Percentiles rank a stretch among this genome's conserved stretches.
phyloP scores from a whole-genome alignment of 92 coral and sea anemone species.

The Desmophyllum pertusum region DNA sequence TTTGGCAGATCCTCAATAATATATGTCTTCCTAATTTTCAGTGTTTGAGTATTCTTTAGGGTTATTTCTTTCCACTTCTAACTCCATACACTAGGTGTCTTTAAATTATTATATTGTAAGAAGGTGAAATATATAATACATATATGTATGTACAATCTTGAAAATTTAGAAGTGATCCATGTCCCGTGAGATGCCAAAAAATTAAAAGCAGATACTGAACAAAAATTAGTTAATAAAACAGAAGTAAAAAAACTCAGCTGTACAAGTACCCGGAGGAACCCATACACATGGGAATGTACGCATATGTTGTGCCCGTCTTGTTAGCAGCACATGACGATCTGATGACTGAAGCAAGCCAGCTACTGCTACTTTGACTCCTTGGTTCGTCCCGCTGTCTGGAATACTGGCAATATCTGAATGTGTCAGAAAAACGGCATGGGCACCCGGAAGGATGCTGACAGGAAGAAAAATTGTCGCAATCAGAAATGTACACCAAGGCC shows the following conservation, averaged over 20 bases:
- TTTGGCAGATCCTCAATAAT: too few species aligned
- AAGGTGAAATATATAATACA: too few species aligned
- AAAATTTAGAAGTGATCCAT: too few species aligned
- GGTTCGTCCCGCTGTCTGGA: conserved; percentile 44
- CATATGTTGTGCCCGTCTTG: conserved; percentile 92
- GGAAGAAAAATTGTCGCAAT: neutral
- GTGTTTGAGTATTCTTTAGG: too few species aligned
- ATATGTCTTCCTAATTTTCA: too few species aligned
- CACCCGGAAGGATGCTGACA: conserved; percentile 86
- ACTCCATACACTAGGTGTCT: too few species aligned
- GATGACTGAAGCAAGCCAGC: conserved; percentile 80
- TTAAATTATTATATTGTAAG: too few species aligned
- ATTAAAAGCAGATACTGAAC: too few species aligned
- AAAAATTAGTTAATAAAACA: too few species aligned
- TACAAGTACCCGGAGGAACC: conserved; percentile 92
- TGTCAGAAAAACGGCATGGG: conserved; percentile 93
- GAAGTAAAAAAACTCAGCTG: neutral
- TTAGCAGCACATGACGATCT: conserved; percentile 81
- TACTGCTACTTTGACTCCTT: conserved; percentile 86
- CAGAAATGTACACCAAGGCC: neutral
- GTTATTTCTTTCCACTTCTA: too few species aligned
- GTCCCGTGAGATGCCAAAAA: too few species aligned
- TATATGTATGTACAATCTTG: too few species aligned
- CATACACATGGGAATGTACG: conserved; percentile 91
- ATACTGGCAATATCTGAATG: conserved; percentile 70